Evolutionary conservation across 1,140 invertebrate genomes (phyloP), one percentile per base, ranked within the genome.

Genomic region (Apis cerana): DNA sequence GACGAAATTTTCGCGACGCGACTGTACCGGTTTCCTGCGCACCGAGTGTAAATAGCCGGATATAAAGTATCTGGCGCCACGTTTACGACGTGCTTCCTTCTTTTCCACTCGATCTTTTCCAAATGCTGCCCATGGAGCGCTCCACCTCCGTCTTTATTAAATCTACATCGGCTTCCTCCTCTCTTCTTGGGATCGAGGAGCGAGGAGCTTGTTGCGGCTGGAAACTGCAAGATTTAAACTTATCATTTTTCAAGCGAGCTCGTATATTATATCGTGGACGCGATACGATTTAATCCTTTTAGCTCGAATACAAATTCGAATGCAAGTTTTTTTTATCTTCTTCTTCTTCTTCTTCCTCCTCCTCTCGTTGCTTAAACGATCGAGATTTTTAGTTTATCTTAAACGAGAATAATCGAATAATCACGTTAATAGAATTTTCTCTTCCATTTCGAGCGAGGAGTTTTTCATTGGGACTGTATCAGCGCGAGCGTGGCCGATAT

Each of bases 31-130:
- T 33, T 27, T 52, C 43, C 64, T 59, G 68, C 5, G 70, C 64
- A 23, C 33, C 54, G 54, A 79, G 82, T 85, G 79, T 85, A 87
- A 87, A 80, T 82, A 80, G 69, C 80, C 79, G 85, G 79, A 58
- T 87, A 87, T 87, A 87, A 86, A 87, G 84, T 87, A 86, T 85
- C 85, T 54, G 70, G 80, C 69, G 85, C 80, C 84, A 74, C 75
- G 59, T 86, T 87, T 87, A 87, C 84, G 84, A 85, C 85, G 80
- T 86, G 85, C 80, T 87, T 85, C 84, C 84, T 83, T 75, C 70
- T 75, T 79, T 87, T 86, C 84, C 84, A 75, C 80, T 86, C 80
- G 84, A 87, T 87, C 85, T 85, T 87, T 86, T 69, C 82, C 84
- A 65, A 82, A 83, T 83, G 84, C 61, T 52, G 17, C 33, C 67